Evolutionary conservation across 2,113 vertebrate species (phyloP), one percentile per base, ranked within the genome.

Genomic region (Aptenodytes patagonicus): DNA sequence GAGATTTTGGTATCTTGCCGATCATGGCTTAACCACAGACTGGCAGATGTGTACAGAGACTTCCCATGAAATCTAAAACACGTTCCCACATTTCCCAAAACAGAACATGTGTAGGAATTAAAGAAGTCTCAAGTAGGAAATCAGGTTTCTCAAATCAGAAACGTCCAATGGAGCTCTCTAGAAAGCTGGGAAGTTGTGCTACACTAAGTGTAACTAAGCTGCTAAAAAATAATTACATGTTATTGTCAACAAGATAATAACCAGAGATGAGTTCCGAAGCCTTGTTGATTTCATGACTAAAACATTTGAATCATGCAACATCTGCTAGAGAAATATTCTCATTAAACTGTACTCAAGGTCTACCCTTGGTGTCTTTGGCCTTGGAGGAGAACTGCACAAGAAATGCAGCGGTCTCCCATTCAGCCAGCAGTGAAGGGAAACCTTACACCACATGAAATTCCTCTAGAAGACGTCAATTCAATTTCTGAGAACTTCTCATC

Each of bases 281-380:
- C 29, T 78, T 78, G 46, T 6, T 95, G 84, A 94, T 71, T 82
- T 93, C 60, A 93, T 51, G 47, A 91, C 51, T 68, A 66, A 90
- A 92, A 54, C 31, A 93, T 90, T 34, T 77, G 72, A 93, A 87
- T 66, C 51, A 60, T 1, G 8, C 42, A 91, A 84, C 26, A 92
- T 91, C 77, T 93, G 55, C 57, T 79, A 94, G 55, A 91, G 32
- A 91, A 91, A 91, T 79, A 83, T 19, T 95, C 72, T 71, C 38
- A 68, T 40, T 75, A 92, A 91, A 62, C 34, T 9, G 2, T 42
- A 75, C 32, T 89, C 55, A 61, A 71, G 55, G 51, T 70, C 69
- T 32, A 17, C n/a, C 71, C 76, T 66, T 58, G 28, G n/a, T 73
- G 20, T 69, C 71, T 85, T 46, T 38, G 61, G 75, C 52, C 77